Conservation (phyloP, 2,888 invertebrate genomes). For the Drosophila niveifrons region DNA sequence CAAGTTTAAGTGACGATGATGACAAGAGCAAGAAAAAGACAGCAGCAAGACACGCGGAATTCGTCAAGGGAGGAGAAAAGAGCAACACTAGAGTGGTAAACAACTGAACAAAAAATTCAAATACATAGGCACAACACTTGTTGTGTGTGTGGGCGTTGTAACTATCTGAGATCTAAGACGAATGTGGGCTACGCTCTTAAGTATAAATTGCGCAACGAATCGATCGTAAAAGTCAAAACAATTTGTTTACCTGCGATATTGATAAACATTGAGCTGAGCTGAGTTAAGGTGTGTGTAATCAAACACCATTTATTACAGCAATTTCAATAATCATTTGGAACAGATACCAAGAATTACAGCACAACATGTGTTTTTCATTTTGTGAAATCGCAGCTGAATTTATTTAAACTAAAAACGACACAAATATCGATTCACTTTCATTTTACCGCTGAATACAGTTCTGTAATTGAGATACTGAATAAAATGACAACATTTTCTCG, state of each 20-base stretch:
- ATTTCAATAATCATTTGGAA: not conserved
- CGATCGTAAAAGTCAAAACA: slow-evolving; percentile 23
- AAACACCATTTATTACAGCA: slow-evolving; percentile 5
- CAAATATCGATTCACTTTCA: no score
- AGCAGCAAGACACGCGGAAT: not conserved
- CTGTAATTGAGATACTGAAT: not conserved
- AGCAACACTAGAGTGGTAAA: slow-evolving; percentile 1
- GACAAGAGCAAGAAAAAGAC: slow-evolving; percentile 16
- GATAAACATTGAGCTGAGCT: not conserved
- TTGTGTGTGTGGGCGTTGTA: slow-evolving; percentile 42
- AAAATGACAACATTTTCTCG: not conserved
- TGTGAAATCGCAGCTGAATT: not conserved
- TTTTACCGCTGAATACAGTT: no score
- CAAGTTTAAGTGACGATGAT: slow-evolving; percentile 68
- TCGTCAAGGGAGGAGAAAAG: not conserved
- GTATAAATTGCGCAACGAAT: slow-evolving; percentile 53
- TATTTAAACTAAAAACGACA: no score
- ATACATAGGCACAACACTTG: slow-evolving; percentile 8
- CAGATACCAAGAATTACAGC: not conserved
- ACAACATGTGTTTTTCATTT: not conserved
- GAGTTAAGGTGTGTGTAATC: not conserved
- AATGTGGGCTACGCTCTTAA: slow-evolving; percentile 39
- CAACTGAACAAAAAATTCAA: slow-evolving; percentile 16
- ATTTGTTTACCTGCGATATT: slow-evolving; percentile 20
- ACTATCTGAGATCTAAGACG: slow-evolving; percentile 18